These are phyloP conservation scores for Mastigias papua DNA, from an alignment of 30 jellyfish, hydroid and myxozoan genomes.

Conservation along the genomic window DNA sequence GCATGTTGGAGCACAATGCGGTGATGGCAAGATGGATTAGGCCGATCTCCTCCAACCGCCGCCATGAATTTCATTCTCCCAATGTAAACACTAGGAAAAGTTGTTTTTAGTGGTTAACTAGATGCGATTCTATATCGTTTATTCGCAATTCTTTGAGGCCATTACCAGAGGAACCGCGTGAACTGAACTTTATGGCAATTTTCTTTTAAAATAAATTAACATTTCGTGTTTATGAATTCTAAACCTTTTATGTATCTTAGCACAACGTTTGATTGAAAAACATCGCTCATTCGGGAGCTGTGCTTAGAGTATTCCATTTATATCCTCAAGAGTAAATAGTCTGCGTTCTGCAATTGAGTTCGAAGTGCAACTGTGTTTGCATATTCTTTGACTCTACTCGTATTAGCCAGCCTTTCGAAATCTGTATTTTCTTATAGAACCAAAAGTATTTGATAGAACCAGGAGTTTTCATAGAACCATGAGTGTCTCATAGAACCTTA, in stretches of 20 bases:
- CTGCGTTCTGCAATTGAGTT: too few species aligned
- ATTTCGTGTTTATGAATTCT: background rate
- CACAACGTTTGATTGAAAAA: background rate
- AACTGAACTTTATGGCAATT: background rate
- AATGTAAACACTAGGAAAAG: background rate
- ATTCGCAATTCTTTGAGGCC: slow-evolving; percentile 50
- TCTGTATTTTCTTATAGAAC: too few species aligned
- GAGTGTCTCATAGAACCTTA: too few species aligned
- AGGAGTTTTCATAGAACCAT: too few species aligned
- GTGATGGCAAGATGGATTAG: slow-evolving; percentile 36
- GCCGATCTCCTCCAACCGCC: slow-evolving; percentile 23
- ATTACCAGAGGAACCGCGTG: slow-evolving; percentile 49
- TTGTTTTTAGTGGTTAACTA: slow-evolving; percentile 35
- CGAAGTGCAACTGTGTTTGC: too few species aligned
- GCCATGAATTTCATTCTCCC: background rate
- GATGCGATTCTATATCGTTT: slow-evolving; percentile 41
- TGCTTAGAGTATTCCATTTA: background rate
- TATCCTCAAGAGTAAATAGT: too few species aligned
- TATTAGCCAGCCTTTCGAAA: too few species aligned
- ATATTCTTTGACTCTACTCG: too few species aligned
- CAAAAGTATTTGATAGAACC: too few species aligned
- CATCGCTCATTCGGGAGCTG: background rate
- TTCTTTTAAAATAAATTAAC: background rate
- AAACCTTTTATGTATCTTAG: background rate
- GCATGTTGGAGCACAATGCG: slow-evolving; percentile 21